Evolutionary conservation across 2,797 vertebrate species (phyloP).

Genomic region (Alca torda): DNA sequence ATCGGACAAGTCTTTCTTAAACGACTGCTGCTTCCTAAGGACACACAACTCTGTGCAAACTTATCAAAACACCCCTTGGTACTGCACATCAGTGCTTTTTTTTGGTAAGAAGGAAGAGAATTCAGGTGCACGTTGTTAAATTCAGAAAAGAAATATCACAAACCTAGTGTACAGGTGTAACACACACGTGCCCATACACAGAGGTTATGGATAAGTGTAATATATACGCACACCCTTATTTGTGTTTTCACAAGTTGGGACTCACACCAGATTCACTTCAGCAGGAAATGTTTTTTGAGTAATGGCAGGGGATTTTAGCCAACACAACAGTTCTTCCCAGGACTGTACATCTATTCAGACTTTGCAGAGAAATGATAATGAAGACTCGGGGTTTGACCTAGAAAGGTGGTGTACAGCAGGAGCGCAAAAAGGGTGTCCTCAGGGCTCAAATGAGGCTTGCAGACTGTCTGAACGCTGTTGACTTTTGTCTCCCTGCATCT

Average conservation of each 20-base stretch:
- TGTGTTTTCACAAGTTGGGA: neutral
- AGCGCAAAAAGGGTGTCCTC: neutral
- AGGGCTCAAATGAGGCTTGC: neutral
- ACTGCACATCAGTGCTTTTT: neutral
- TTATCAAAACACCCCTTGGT: fast-evolving
- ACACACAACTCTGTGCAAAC: neutral
- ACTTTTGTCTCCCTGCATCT: neutral
- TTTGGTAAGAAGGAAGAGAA: neutral
- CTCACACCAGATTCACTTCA: neutral
- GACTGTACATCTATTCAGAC: neutral
- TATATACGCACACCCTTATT: neutral
- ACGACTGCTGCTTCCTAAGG: neutral
- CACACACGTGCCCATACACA: no score
- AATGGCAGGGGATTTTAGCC: neutral
- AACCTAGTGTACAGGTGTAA: neutral
- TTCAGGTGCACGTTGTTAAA: fast-evolving
- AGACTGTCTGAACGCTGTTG: neutral
- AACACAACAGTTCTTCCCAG: neutral
- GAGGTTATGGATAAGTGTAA: neutral
- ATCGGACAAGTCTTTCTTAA: neutral
- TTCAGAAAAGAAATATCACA: neutral
- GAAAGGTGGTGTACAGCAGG: neutral
- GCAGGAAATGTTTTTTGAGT: neutral
- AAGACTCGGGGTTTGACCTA: neutral
- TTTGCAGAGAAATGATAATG: neutral